Base-by-base conservation (phyloP, 2,888 invertebrate genomes). In the Amblyteles armatorius region DNA sequence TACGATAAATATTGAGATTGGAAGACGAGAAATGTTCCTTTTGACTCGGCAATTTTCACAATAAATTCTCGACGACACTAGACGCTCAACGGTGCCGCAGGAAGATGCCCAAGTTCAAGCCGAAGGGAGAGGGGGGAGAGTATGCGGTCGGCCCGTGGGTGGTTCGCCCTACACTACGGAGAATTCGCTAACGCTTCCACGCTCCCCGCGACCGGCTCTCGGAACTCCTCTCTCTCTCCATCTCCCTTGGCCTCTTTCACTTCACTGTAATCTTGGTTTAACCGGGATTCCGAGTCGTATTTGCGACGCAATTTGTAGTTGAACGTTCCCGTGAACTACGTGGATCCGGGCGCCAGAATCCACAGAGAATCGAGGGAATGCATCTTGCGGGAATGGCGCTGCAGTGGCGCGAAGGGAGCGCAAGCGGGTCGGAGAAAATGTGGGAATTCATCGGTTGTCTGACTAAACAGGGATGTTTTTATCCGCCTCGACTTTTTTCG, bases 271-370 rank as follows among this genome's bases (percentile, higher is more conserved):
- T 87, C 82, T 87, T 83, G 85, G 86, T 85, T 87, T 84, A 87
- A 83, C 86, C 78, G 60, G 74, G 84, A 84, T 84, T 86, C 79
- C 80, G 69, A 83, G 81, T 86, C 82, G 79, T 79, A 84, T 84
- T 85, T 81, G 82, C 82, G 77, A 82, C 78, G 82, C 87, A 87
- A 87, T 87, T 87, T 86, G 80, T 79, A 84, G 82, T 84, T 83
- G 60, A 74, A 84, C 84, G 84, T 81, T 69, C 73, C 55, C 77
- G 73, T 65, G 76, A 78, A 73, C 73, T 78, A 55, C 65, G 48
- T 22, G 78, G 74, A 84, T 77, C 36, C 73, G 69, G 55, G 57
- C 11, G 63, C 69, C 76, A 52, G 76, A 65, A 65, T 76, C 65
- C 76, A 65, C 50, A 33, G 65, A 69, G 81, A 81, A 78, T 82